These are phyloP conservation scores for Karalla daura DNA, from an alignment of 2,797 vertebrate species.

Conservation along the genomic window DNA sequence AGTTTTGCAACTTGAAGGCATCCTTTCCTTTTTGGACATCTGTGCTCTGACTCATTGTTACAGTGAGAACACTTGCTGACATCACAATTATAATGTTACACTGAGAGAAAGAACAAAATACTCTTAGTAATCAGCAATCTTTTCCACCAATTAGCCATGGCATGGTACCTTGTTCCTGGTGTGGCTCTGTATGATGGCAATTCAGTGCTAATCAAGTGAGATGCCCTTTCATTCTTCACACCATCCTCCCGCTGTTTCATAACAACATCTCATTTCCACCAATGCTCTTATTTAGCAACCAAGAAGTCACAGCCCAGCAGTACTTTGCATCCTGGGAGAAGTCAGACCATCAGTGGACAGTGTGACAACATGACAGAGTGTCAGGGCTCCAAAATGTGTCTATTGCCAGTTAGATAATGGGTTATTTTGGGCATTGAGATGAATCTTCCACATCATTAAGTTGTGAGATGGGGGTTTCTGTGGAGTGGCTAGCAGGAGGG, in stretches of 20 bases:
- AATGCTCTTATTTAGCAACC: slow-evolving; percentile 44
- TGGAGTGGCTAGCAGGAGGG: slow-evolving; percentile 47
- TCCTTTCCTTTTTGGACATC: neutral
- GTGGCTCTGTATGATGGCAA: slow-evolving; percentile 38
- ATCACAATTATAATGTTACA: slow-evolving; percentile 14
- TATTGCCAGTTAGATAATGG: slow-evolving; percentile 66
- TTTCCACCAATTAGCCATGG: slow-evolving; percentile 44
- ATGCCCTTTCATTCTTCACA: slow-evolving; percentile 50
- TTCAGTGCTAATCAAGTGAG: slow-evolving; percentile 62
- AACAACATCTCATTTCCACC: slow-evolving; percentile 46
- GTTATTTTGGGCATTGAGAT: slow-evolving; percentile 67
- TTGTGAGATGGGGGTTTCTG: slow-evolving; percentile 59
- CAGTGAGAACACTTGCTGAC: neutral
- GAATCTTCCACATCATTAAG: slow-evolving; percentile 75
- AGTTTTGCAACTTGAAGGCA: too few species aligned
- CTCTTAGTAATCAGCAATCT: slow-evolving; percentile 16
- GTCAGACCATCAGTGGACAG: slow-evolving; percentile 10
- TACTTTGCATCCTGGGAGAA: slow-evolving; percentile 40
- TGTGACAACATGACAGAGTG: slow-evolving; percentile 68
- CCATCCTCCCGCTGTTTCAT: slow-evolving; percentile 47
- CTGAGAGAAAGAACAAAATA: neutral
- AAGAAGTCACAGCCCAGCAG: slow-evolving; percentile 30
- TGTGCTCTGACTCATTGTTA: neutral
- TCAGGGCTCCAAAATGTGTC: slow-evolving; percentile 51
- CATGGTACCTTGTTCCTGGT: slow-evolving; percentile 13